Evolutionary conservation across 2,888 invertebrate species (phyloP), one percentile per base, ranked within the genome.

Genomic region (Belgica antarctica): DNA sequence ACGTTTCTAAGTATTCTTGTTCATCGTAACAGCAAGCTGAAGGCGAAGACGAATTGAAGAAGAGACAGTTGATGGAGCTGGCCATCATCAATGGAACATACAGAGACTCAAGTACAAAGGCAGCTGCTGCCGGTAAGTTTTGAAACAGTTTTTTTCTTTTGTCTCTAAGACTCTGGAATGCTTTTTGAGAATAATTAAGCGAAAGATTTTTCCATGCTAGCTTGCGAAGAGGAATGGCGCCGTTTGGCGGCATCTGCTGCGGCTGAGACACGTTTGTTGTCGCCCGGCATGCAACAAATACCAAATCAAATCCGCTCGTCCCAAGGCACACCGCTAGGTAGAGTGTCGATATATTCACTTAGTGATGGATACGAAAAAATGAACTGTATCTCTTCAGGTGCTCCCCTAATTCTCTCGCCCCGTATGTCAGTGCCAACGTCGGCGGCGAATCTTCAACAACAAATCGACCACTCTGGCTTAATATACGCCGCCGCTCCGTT

Each of bases 31-130:
- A 89, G 88, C 90, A 99, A 96, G 96, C 97, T 73, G 99, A 99
- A 82, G 99, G 99, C 73, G 99, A 99, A 85, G 99, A 99, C 83
- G 99, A 99, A 81, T 84, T 99, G 78, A 99, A 99, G 87, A 97
- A 99, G 82, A 89, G 97, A 79, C 99, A 99, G 83, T 86, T 99
- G 77, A 99, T 99, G 98, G 99, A 99, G 83, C 85, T 99, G 80
- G 99, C 99, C 77, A 99, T 99, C 78, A 97, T 99, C 80, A 99
- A 99, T 81, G 99, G 99, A 80, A 99, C 99, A 70, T 99, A 98
- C 85, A 89, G 98, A 80, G 96, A 97, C 82, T 94, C 94, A 72
- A 94, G 92, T 79, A 85, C 90, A 75, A 94, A 94, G 82, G 90
- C 90, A 75, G 88, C 89, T 75, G 87, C 90, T 77, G 88, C 91